Conservation (phyloP, 2,113 vertebrate species). For the Pedetes capensis region DNA sequence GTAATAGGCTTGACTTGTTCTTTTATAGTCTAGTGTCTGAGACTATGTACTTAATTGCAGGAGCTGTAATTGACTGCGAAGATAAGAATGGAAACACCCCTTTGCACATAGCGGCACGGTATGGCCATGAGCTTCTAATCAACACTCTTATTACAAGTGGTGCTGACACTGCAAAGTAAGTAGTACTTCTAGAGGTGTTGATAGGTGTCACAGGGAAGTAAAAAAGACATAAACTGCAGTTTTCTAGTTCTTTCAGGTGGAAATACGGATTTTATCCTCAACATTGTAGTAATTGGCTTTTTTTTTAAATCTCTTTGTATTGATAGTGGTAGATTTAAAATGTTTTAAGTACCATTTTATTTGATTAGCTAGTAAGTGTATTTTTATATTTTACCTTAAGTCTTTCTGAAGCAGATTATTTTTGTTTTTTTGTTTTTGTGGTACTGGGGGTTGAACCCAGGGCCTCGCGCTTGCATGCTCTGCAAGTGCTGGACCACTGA, state of each 20-base stretch:
- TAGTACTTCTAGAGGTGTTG: conserved; percentile 44
- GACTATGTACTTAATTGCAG: conserved; percentile 77
- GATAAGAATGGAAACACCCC: conserved; percentile 98
- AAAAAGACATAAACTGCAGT: not conserved
- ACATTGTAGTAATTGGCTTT: not conserved
- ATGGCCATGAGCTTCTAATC: conserved; percentile 98
- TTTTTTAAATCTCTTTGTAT: not conserved
- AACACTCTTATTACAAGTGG: conserved; percentile 97
- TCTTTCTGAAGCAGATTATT: conserved; percentile 18
- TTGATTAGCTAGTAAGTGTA: not conserved
- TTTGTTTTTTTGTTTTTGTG: too few species aligned
- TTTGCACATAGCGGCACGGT: conserved; percentile 97
- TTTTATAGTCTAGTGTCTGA: not conserved
- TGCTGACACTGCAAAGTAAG: conserved; percentile 98
- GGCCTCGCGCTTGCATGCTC: too few species aligned
- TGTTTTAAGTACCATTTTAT: not conserved
- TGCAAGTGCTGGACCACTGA: too few species aligned
- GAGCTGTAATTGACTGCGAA: conserved; percentile 98
- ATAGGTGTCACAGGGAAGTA: not conserved
- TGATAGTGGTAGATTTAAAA: not conserved
- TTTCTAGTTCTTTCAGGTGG: not conserved
- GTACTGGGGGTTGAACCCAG: too few species aligned
- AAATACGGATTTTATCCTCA: not conserved
- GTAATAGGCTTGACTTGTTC: not conserved
- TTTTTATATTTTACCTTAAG: not conserved